Percentiles rank a stretch among this genome's conserved stretches.
Evolutionary conservation across 2,888 invertebrate species (phyloP).

Genomic region (Reticulitermes lucifugus): DNA sequence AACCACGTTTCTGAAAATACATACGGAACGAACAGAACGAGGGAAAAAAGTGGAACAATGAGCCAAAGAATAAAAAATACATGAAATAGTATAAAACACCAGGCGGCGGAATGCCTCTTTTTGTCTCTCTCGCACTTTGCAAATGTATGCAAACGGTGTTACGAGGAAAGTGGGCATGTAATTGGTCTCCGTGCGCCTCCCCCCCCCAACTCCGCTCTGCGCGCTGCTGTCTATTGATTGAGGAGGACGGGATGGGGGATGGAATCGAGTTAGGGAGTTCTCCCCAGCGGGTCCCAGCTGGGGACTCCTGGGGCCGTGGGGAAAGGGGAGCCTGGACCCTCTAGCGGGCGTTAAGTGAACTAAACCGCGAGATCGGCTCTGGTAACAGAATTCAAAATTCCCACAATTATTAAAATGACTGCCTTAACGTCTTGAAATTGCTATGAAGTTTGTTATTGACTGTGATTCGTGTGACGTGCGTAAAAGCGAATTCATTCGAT

Average conservation of each 20-base stretch:
- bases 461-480: no score
- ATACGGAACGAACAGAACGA: constrained; percentile 13
- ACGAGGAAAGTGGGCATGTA: constrained; percentile 68
- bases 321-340: constrained; percentile 21
- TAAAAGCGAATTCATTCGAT: no score
- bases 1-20: constrained; percentile 40
- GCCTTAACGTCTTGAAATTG: constrained; percentile 3
- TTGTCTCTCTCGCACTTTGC: constrained; percentile 58
- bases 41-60: constrained; percentile 13
- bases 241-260: constrained; percentile 55
- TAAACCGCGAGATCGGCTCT: constrained; percentile 21
- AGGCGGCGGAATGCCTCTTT: background rate
- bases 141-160: constrained; percentile 68
- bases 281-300: constrained; percentile 41
- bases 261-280: constrained; percentile 52
- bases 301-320: constrained; percentile 29
- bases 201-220: constrained; percentile 54
- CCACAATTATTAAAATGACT: constrained; percentile 33
- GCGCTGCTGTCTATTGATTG: constrained; percentile 66
- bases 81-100: constrained; percentile 42
- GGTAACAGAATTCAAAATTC: constrained; percentile 28
- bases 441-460: no score
- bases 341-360: constrained; percentile 39
- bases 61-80: constrained; percentile 34
- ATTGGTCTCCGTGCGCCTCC: constrained; percentile 61